Evolutionary conservation across 2,888 invertebrate species (phyloP).

Genomic region (Automeris io): DNA sequence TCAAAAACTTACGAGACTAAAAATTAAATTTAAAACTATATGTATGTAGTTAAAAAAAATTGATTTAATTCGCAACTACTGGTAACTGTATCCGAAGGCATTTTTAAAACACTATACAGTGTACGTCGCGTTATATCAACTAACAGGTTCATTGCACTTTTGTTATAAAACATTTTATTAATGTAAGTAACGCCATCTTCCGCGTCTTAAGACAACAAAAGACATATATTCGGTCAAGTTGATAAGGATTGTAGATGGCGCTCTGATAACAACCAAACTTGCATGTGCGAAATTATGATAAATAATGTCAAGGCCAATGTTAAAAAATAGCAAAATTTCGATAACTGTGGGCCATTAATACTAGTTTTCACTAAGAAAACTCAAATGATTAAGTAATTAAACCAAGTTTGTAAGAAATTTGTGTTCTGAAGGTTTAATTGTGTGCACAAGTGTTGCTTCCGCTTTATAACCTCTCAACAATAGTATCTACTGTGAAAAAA

Average conservation of each 20-base stretch:
- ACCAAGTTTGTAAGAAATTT: constrained; percentile 9
- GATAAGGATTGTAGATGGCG: constrained; percentile 30
- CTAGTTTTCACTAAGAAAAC: constrained; percentile 3
- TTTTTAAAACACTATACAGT: constrained; percentile 21
- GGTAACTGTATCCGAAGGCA: constrained; percentile 8
- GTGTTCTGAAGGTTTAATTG: constrained; percentile 8
- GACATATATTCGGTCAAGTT: constrained; percentile 14
- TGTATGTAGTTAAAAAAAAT: no score
- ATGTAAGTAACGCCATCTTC: constrained; percentile 47
- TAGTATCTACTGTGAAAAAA: constrained; percentile 28
- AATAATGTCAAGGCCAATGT: constrained; percentile 71
- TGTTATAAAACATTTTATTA: constrained; percentile 15
- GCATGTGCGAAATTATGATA: constrained; percentile 58
- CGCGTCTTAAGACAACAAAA: constrained; percentile 11
- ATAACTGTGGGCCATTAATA: constrained; percentile 11
- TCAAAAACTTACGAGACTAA: not conserved
- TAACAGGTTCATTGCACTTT: constrained; percentile 42
- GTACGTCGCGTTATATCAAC: no score
- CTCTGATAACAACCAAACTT: constrained; percentile 21
- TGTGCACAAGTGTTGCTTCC: constrained; percentile 30
- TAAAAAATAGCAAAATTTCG: constrained; percentile 23
- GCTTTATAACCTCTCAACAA: constrained; percentile 53
- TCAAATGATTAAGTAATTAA: constrained; percentile 7
- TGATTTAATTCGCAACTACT: constrained; percentile 8
- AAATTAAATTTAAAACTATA: not conserved